A percentile compares a stretch with the other conserved stretches of the same genome.
These are phyloP conservation scores for Orthochromis malagaraziensis DNA, from an alignment of 2,113 vertebrate species.

Conservation along the genomic window DNA sequence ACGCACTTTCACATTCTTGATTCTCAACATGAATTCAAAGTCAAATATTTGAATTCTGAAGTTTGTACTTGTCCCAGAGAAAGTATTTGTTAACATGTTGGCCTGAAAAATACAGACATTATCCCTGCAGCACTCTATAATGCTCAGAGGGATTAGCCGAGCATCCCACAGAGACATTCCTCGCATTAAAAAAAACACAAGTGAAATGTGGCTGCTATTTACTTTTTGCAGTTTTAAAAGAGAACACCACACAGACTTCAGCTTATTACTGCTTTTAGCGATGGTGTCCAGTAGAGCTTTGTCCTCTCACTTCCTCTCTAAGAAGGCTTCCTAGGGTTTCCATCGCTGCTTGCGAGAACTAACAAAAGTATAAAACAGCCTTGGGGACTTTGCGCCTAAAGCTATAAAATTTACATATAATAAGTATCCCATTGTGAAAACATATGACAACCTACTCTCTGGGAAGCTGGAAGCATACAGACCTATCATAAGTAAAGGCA, in stretches of 20 bases:
- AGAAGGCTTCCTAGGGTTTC: constrained; percentile 30
- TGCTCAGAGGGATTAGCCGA: not conserved
- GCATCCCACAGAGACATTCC: constrained; percentile 13
- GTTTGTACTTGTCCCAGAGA: not conserved
- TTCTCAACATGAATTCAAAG: not conserved
- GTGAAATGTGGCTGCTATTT: not conserved
- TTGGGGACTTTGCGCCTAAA: constrained; percentile 20
- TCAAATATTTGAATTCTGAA: not conserved
- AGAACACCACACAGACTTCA: not conserved
- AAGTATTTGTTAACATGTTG: not conserved
- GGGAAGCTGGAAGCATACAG: constrained; percentile 8
- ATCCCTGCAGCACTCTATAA: not conserved
- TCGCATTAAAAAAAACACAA: not conserved
- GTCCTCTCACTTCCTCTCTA: constrained; percentile 21
- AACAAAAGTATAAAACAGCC: constrained; percentile 61
- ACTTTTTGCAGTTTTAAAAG: not conserved
- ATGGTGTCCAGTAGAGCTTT: constrained; percentile 39
- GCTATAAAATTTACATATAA: constrained; percentile 65
- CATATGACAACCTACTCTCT: constrained; percentile 44
- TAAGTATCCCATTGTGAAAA: constrained; percentile 59
- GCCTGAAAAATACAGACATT: not conserved
- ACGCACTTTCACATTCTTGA: not conserved
- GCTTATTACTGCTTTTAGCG: constrained; percentile 12
- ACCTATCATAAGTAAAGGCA: constrained; percentile 23
- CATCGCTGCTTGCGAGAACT: constrained; percentile 19